Evolutionary conservation across 2,888 invertebrate genomes (phyloP).

Genomic region (Scelioninae gen. 1): DNA sequence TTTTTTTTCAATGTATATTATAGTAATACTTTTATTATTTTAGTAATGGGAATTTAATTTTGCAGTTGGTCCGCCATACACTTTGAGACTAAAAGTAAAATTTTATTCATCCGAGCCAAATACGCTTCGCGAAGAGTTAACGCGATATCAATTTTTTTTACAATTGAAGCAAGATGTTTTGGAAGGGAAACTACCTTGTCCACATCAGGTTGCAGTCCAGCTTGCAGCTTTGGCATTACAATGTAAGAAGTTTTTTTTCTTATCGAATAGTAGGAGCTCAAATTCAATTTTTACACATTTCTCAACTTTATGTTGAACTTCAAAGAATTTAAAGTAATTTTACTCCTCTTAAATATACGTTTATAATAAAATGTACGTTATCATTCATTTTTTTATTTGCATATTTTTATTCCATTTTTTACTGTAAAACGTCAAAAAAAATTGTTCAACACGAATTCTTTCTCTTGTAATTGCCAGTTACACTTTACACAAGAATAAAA

Average conservation of each 20-base stretch:
- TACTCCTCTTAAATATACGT: too few relatives aligned
- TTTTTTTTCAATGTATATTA: too few relatives aligned
- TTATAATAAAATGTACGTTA: too few relatives aligned
- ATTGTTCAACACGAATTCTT: too few relatives aligned
- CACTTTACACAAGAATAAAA: not conserved
- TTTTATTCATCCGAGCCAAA: constrained; percentile 99
- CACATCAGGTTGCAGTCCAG: constrained; percentile 94
- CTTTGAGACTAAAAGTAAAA: constrained; percentile 97
- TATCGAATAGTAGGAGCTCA: not conserved
- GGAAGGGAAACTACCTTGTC: constrained; percentile 95
- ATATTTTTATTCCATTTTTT: too few relatives aligned
- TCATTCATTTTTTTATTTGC: too few relatives aligned
- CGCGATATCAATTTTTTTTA: constrained; percentile 98
- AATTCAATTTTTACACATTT: not conserved
- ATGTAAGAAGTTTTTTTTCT: constrained; percentile 87
- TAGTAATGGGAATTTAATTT: constrained; percentile 71
- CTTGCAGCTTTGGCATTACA: constrained; percentile 96
- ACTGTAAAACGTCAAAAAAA: too few relatives aligned
- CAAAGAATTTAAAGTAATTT: too few relatives aligned
- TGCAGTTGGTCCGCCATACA: constrained; percentile 98
- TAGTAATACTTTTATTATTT: too few relatives aligned
- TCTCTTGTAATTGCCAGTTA: too few relatives aligned
- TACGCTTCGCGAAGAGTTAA: constrained; percentile 97
- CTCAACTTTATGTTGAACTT: not conserved
- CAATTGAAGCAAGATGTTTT: constrained; percentile 98